These are phyloP conservation scores for Chrysolina haemoptera DNA, from an alignment of 2,888 invertebrate species.

Conservation along the genomic window DNA sequence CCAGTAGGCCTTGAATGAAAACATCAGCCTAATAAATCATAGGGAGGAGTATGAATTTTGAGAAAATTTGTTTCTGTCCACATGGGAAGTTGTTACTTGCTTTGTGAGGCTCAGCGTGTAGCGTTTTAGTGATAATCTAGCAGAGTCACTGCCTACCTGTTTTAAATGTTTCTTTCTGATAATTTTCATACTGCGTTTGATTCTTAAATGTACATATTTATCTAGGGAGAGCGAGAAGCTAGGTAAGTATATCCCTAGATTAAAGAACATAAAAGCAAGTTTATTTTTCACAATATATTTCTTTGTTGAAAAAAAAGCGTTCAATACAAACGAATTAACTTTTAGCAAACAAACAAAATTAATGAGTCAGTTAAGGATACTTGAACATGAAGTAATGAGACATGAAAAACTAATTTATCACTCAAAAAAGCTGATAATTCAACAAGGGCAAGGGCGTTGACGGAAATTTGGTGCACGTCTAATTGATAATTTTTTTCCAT, in stretches of 20 bases:
- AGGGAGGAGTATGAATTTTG: constrained; percentile 44
- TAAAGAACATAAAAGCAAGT: no score
- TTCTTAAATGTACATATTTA: constrained; percentile 6
- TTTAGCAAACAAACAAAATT: no score
- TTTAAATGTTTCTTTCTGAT: constrained; percentile 37
- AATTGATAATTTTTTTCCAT: no score
- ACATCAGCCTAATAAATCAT: constrained; percentile 49
- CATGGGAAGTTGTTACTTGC: constrained; percentile 44
- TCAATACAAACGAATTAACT: no score
- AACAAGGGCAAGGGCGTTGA: no score
- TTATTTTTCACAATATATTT: no score
- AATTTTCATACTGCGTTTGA: constrained; percentile 29
- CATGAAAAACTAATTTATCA: no score
- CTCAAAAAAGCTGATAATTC: no score
- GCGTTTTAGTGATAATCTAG: constrained; percentile 33
- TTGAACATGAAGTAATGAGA: no score
- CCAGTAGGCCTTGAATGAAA: constrained; percentile 47
- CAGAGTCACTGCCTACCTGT: constrained; percentile 50
- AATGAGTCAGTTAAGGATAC: no score
- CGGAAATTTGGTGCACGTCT: no score
- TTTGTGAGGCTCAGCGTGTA: constrained; percentile 6
- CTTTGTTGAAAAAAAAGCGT: no score
- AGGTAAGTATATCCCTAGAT: not conserved
- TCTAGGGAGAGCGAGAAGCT: constrained; percentile 6
- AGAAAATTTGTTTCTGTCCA: constrained; percentile 39